Evolutionary conservation across 92 coral and sea anemone species (phyloP), one percentile per base, ranked within the genome.

Genomic region (Palythoa caribaeorum): DNA sequence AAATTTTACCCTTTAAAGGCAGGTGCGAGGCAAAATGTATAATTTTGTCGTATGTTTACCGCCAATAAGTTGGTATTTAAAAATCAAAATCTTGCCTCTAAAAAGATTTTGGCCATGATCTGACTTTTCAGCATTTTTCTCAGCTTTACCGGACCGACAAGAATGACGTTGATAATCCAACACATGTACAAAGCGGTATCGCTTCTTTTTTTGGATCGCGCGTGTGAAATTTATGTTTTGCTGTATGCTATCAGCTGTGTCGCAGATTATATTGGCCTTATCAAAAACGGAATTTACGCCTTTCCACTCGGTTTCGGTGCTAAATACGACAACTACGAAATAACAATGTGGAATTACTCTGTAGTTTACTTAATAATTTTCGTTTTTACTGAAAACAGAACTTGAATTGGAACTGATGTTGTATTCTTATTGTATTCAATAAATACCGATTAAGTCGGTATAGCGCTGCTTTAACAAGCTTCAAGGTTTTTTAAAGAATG

Each of bases 71-170:
- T 54, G 39, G 4, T 28, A 76, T 52, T 28, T 3, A 44, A 44
- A 76, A 76, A 76, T 21, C 80, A 52, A 54, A 54, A 77, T 38
- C 35, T 77, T 77, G 15, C 68, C 83, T 40, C 16, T 77, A 28
- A 52, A 48, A 6, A 59, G 14, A 5, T 35, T 77, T 35, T 52
- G 9, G 60, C 8, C 68, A 12, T 54, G 7, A 28, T 77, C n/a
- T 21, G 48, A 77, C 8, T 12, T 1, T 8, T 70, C 47, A 9
- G 3, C 75, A 2, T 70, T 35, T 8, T 70, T 8, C 75, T 38
- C 36, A 20, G 7, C 7, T 20, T 17, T 20, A 38, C 75, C 47
- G 3, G 47, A 70, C 75, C 44, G 36, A 36, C 37, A 6, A 6
- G 48, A 8, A 70, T 70, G 75, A 70, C 47, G 44, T 35, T 12